Evolutionary conservation across 2,113 vertebrate species (phyloP), one percentile per base, ranked within the genome.

Genomic region (Taxidea taxus): DNA sequence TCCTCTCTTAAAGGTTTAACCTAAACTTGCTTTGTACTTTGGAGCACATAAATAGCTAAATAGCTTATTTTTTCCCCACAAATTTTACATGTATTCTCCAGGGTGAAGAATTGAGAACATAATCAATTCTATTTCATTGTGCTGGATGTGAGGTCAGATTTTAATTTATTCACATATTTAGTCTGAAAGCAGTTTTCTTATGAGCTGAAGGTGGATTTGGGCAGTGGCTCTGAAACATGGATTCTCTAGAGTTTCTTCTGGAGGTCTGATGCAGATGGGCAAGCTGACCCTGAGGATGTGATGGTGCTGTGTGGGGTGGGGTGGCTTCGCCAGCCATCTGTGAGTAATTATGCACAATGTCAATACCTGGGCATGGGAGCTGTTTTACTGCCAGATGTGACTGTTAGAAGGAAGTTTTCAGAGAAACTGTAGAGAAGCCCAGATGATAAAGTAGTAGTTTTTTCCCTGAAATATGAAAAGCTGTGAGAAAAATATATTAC

Each of bases 341-440:
- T 97, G 81, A 95, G 42, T 74, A 95, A 93, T 96, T 96, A 93
- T 23, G 37, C 13, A 8, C 54, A 96, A 85, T 82, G 44, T 87
- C 62, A 21, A 49, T 96, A 92, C 94, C 87, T 96, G 92, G 66
- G 56, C 51, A 56, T 11, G 14, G 51, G n/a, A 81, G 37, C 72
- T 91, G 3, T 80, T 87, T 95, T 60, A 66, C 20, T 85, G 58
- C 95, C 74, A 94, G 94, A 97, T 96, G 92, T 97, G 84, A 90
- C 86, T 49, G 14, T 94, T 72, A 80, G 83, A 95, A 91, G 60
- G 83, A 86, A 66, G 68, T 66, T 95, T 68, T 86, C 77, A 91
- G 70, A 54, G 94, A 91, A 94, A 74, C 47, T 88, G 60, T n/a
- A 85, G 14, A 49, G 16, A 80, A 93, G 80, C 89, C 82, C 11